Evolutionary conservation across 2,888 invertebrate species (phyloP).

Genomic region (Nemotelus pantherinus): DNA sequence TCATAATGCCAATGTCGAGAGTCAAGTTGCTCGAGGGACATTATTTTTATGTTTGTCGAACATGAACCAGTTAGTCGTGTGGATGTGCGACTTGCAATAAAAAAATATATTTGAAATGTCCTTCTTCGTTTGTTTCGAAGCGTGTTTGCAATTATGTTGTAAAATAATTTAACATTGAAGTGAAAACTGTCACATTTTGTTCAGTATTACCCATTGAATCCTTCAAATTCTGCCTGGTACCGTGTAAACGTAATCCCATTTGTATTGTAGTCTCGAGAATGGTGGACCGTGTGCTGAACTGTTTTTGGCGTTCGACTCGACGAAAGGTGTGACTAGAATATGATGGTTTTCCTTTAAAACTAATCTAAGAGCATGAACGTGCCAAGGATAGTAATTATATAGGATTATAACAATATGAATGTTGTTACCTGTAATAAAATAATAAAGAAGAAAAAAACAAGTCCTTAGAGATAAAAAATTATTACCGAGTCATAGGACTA

Average conservation of each 20-base stretch:
- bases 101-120: conserved; percentile 21
- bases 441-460: no score
- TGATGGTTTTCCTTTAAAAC: conserved; percentile 26
- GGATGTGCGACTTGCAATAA: conserved; percentile 33
- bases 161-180: neutral
- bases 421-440: no score
- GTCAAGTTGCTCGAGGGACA: no score
- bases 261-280: no score
- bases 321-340: conserved; percentile 30
- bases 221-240: neutral
- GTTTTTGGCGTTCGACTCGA: no score
- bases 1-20: neutral
- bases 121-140: neutral
- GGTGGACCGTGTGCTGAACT: no score
- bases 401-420: neutral
- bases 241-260: no score
- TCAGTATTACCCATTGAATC: neutral
- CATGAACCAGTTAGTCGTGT: conserved; percentile 25
- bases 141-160: conserved; percentile 37
- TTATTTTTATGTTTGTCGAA: neutral
- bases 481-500: neutral
- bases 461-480: neutral
- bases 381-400: conserved; percentile 24
- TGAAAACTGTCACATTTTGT: neutral
- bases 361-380: conserved; percentile 24